Evolutionary conservation across 1,140 invertebrate species (phyloP).

Genomic region (Chelonus insularis): DNA sequence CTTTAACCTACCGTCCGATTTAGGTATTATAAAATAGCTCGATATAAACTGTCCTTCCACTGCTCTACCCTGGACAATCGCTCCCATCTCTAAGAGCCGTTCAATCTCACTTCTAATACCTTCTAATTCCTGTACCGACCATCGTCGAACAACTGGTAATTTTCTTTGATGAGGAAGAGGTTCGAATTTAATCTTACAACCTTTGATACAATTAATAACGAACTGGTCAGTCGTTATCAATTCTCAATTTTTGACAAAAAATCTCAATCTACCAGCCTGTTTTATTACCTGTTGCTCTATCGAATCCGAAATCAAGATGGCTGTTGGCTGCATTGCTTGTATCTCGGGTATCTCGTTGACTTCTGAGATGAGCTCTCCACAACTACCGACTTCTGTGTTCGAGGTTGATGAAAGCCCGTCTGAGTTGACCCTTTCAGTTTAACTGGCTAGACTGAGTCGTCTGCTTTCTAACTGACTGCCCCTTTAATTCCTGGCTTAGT

Average conservation of each 20-base stretch:
- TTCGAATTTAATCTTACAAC: not conserved
- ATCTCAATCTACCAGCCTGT: conserved; percentile 14
- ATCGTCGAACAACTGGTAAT: too few relatives aligned
- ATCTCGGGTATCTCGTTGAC: not conserved
- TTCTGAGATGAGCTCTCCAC: conserved; percentile 4
- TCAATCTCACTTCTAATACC: too few relatives aligned
- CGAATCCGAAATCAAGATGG: not conserved
- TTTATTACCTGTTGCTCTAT: not conserved
- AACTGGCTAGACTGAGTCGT: not conserved
- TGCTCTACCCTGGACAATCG: too few relatives aligned
- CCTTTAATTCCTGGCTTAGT: conserved; percentile 9
- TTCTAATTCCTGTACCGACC: too few relatives aligned
- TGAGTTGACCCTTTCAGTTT: not conserved
- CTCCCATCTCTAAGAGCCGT: too few relatives aligned
- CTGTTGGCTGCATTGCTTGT: not conserved
- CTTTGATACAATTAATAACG: not conserved
- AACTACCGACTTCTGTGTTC: not conserved
- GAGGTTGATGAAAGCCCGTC: not conserved
- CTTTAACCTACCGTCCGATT: too few relatives aligned
- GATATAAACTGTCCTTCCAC: too few relatives aligned
- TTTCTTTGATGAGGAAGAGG: too few relatives aligned
- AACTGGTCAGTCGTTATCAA: conserved; percentile 6
- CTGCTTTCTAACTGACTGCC: not conserved
- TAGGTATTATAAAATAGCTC: too few relatives aligned
- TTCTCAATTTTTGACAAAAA: conserved; percentile 7